These are phyloP conservation scores for Mycogona germanica DNA, from an alignment of 2,888 invertebrate genomes.

Conservation along the genomic window DNA sequence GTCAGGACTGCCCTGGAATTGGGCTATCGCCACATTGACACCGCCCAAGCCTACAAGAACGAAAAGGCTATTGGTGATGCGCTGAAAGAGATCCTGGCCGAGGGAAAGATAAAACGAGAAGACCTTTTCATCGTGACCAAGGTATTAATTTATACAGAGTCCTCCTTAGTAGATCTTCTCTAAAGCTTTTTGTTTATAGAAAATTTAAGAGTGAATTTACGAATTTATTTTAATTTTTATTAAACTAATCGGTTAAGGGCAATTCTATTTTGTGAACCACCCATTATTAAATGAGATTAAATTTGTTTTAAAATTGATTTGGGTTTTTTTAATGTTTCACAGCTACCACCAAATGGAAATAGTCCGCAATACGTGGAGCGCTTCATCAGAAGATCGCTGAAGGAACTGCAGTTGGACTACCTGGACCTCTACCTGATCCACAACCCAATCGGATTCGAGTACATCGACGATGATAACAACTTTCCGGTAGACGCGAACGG, in stretches of 20 bases:
- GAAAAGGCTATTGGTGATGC: constrained; percentile 33
- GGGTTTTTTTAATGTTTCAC: background rate
- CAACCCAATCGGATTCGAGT: constrained; percentile 51
- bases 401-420: constrained; percentile 58
- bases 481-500: constrained; percentile 47
- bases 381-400: constrained; percentile 53
- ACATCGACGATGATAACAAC: constrained; percentile 49
- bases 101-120: constrained; percentile 30
- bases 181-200: no score
- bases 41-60: constrained; percentile 32
- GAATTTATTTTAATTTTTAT: no score
- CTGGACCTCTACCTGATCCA: constrained; percentile 74
- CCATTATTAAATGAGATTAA: no score
- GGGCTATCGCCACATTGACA: constrained; percentile 35
- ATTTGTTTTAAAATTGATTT: background rate
- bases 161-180: no score
- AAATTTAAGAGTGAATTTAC: no score
- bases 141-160: constrained; percentile 24
- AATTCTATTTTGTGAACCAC: no score
- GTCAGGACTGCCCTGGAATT: constrained; percentile 30
- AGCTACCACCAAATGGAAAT: constrained; percentile 44
- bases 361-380: constrained; percentile 51
- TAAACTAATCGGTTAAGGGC: no score
- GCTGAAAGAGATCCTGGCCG: constrained; percentile 28
- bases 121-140: constrained; percentile 36